A percentile compares a stretch with the other conserved stretches of the same genome.
These are phyloP conservation scores for Brachyalestes nurse DNA, from an alignment of 2,797 vertebrate species.

Conservation along the genomic window DNA sequence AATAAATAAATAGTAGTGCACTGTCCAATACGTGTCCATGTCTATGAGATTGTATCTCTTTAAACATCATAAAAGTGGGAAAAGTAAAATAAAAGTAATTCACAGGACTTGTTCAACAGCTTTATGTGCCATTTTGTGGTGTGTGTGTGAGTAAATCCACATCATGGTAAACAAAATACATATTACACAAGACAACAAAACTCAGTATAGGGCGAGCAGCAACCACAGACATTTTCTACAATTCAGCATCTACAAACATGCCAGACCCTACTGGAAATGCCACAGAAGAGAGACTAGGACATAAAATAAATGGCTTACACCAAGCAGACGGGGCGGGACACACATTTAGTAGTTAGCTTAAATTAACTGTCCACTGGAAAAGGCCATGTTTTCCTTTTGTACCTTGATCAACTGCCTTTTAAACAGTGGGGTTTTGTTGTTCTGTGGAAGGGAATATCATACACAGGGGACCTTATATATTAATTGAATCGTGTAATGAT, in stretches of 20 bases:
- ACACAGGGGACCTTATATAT: not conserved
- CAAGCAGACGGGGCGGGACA: not conserved
- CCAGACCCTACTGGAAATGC: not conserved
- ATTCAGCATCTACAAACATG: not conserved
- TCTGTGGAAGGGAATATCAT: not conserved
- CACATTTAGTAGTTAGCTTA: not conserved
- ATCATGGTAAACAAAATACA: constrained; percentile 11
- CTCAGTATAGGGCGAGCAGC: not conserved
- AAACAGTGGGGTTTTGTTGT: not conserved
- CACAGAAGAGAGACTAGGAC: too few species aligned
- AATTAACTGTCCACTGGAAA: not conserved
- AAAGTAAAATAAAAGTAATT: not conserved
- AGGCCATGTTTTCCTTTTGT: not conserved
- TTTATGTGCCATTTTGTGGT: not conserved
- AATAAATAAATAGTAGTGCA: not conserved
- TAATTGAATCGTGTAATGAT: too few species aligned
- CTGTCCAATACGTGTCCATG: not conserved
- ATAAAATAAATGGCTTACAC: not conserved
- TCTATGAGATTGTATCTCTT: not conserved
- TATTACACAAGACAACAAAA: not conserved
- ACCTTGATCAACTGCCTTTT: not conserved
- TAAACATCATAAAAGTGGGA: not conserved
- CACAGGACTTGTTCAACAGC: not conserved
- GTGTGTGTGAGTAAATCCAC: not conserved
- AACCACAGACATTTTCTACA: not conserved